Evolutionary conservation across 2,888 invertebrate species (phyloP).

Genomic region (Tyria jacobaeae): DNA sequence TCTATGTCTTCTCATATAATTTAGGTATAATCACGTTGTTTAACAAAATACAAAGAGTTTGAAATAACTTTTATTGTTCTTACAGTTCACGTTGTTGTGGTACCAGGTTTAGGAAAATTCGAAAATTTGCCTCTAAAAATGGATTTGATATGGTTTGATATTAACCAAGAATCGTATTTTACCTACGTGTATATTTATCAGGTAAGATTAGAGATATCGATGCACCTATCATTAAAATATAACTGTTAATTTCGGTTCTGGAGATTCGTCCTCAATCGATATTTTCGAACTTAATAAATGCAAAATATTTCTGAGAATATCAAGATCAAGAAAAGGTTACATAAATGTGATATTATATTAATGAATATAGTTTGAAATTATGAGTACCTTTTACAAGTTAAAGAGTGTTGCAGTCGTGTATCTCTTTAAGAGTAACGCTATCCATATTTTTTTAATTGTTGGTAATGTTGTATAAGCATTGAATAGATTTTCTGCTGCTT

Average conservation of each 20-base stretch:
- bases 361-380: background rate
- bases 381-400: background rate
- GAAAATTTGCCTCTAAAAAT: slow-evolving; percentile 62
- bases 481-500: background rate
- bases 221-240: background rate
- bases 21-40: background rate
- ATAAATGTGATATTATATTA: background rate
- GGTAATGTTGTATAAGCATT: background rate
- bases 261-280: background rate
- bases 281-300: background rate
- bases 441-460: background rate
- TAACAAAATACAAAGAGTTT: background rate
- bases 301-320: background rate
- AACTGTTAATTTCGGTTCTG: background rate
- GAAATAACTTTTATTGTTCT: slow-evolving; percentile 10
- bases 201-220: too few species aligned
- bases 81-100: slow-evolving; percentile 64
- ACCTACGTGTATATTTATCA: slow-evolving; percentile 58
- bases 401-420: background rate
- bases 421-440: background rate
- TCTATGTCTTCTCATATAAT: background rate
- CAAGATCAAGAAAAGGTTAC: background rate
- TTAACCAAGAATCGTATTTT: slow-evolving; percentile 54
- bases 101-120: slow-evolving; percentile 59
- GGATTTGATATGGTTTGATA: slow-evolving; percentile 64